Base-by-base conservation (phyloP, 2,888 invertebrate genomes). In the Carabus problematicus region DNA sequence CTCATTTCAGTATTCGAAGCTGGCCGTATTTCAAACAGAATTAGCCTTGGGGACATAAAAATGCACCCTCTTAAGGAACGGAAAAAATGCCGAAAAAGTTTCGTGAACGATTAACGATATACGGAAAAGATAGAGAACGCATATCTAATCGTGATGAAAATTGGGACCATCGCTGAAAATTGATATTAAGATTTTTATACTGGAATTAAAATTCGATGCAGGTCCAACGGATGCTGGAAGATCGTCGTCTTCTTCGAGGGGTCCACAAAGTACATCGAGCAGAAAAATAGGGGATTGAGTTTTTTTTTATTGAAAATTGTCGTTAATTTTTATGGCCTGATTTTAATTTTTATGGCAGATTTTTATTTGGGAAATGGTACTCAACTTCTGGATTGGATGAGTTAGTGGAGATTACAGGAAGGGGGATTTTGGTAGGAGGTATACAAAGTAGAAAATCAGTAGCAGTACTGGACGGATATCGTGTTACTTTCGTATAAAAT, bases 1-100 rank as follows among this genome's bases (percentile, higher is more conserved):
- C 29, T 52, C 52, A 52, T 52, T 52, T 19, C 52, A 52, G 42
- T 64, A 64, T 64, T 42, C 42, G 8, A 64, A 45, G 4, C 16
- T 12, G 42, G 52, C 41, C 52, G 60, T 67, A 60, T 67, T 60
- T 60, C 60, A 67, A 67, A 60, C 43, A 52, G 70, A 61, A 70
- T 70, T 70, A 70, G 70, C 70, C 64, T 62, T 47, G 41, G 67
- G 70, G 62, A 76, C 77, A 79, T 80, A 81, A 81, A 80, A 79
- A 79, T 79, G 78, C 79, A 79, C 79, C 79, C 79, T 78, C 75
- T 29, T 29, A 29, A 29, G 29, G 6, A 29, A 29, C 52, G 52
- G 6, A 4, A 9, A 52, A 11, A 52, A 12, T 16, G 16, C 9
- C 3, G 3, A 4, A 14, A 52, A 52, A 52, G 52, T 52, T 52